Evolutionary conservation across 2,888 invertebrate species (phyloP).

Genomic region (Prosapia bicincta): DNA sequence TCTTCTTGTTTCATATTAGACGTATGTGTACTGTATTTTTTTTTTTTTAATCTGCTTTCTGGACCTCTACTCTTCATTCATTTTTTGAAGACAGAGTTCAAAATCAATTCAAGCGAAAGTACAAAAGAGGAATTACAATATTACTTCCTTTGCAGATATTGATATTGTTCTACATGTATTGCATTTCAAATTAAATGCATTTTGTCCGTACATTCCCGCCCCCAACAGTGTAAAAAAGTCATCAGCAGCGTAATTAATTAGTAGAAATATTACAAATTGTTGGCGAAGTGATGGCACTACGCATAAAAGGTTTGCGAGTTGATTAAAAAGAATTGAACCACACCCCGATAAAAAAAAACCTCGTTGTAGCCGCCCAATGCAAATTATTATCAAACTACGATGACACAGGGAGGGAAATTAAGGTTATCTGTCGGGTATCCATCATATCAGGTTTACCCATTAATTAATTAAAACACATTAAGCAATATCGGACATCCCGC

Average conservation of each 20-base stretch:
- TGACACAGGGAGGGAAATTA: not conserved
- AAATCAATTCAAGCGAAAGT: no score
- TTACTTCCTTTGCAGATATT: no score
- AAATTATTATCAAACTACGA: not conserved
- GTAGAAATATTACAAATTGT: not conserved
- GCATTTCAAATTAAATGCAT: not conserved
- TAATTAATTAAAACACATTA: slow-evolving; percentile 2
- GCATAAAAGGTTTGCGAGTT: slow-evolving; percentile 26
- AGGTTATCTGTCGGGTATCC: not conserved
- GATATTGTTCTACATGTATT: no score
- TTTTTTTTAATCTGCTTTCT: no score
- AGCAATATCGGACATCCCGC: no score
- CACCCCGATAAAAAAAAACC: slow-evolving; percentile 22
- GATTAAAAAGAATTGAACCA: slow-evolving; percentile 30
- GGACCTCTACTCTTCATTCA: no score
- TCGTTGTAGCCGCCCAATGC: not conserved
- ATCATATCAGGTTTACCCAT: not conserved
- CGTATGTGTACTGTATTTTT: no score
- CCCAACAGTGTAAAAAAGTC: not conserved
- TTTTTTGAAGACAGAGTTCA: no score
- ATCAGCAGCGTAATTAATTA: not conserved
- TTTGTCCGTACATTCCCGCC: not conserved
- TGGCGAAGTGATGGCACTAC: not conserved
- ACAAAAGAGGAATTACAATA: no score
- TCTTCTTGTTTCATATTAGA: no score